Evolutionary conservation across 2,888 invertebrate genomes (phyloP).

Genomic region (Brachypterus glaber): DNA sequence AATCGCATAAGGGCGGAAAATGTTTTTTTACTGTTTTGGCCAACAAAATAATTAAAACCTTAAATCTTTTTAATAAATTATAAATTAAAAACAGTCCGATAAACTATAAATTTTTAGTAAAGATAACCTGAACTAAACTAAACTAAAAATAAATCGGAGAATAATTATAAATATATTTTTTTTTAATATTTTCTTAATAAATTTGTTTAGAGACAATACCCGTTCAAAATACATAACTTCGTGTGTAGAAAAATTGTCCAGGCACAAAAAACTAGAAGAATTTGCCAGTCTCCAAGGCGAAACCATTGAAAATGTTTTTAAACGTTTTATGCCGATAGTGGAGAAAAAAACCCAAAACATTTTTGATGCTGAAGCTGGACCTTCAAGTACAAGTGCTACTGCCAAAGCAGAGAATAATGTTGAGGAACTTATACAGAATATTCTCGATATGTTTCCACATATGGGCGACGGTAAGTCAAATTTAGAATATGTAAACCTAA

Average conservation of each 20-base stretch:
- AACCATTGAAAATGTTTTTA: constrained; percentile 23
- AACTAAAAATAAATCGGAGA: no score
- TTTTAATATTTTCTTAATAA: background rate
- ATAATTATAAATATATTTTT: no score
- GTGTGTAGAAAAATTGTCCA: constrained; percentile 29
- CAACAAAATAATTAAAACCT: no score
- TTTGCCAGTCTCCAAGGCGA: constrained; percentile 19
- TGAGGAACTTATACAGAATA: constrained; percentile 39
- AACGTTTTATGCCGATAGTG: constrained; percentile 21
- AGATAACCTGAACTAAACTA: no score
- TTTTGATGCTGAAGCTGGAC: background rate
- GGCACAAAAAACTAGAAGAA: constrained; percentile 24
- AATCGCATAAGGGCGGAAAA: no score
- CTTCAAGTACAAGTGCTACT: constrained; percentile 5
- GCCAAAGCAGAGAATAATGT: constrained; percentile 34
- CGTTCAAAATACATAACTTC: constrained; percentile 33
- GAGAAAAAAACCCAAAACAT: constrained; percentile 13
- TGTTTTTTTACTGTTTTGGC: no score
- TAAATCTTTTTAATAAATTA: no score
- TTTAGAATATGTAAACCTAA: no score
- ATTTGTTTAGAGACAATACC: constrained; percentile 22
- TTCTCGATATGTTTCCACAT: constrained; percentile 60
- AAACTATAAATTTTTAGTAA: no score
- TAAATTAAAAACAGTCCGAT: no score
- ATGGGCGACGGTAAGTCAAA: constrained; percentile 57